A percentile compares a stretch with the other conserved stretches of the same genome.
These are phyloP conservation scores for Plagiodera versicolora DNA, from an alignment of 2,888 invertebrate species.

Conservation along the genomic window DNA sequence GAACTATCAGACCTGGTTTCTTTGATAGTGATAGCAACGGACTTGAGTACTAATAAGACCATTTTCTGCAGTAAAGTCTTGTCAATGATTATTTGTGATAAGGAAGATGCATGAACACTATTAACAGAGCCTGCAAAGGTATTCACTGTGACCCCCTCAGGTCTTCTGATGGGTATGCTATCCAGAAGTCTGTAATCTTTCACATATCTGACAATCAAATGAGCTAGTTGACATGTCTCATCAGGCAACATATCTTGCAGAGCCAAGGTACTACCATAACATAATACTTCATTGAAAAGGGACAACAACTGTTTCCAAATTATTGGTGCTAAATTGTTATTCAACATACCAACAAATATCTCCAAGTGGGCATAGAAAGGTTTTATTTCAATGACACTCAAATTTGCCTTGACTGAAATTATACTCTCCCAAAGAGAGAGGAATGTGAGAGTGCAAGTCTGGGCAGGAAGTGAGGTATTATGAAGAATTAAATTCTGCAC, in stretches of 20 bases:
- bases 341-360: conserved; percentile 71
- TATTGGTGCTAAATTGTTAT: conserved; percentile 74
- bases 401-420: conserved; percentile 87
- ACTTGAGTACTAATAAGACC: conserved; percentile 83
- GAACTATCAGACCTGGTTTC: conserved; percentile 84
- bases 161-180: conserved; percentile 51
- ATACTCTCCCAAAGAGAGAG: conserved; percentile 87
- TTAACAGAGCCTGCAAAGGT: conserved; percentile 53
- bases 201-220: conserved; percentile 81
- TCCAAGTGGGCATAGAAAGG: conserved; percentile 85
- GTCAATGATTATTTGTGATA: conserved; percentile 59
- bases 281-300: conserved; percentile 86
- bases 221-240: conserved; percentile 84
- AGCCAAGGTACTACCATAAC: conserved; percentile 88
- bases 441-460: conserved; percentile 78
- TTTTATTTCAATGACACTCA: conserved; percentile 86
- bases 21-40: conserved; percentile 86
- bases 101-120: conserved; percentile 44
- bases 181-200: conserved; percentile 80
- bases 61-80: conserved; percentile 83
- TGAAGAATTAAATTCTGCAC: conserved; percentile 63
- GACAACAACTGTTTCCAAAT: conserved; percentile 84
- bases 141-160: conserved; percentile 52
- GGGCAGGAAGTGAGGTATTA: conserved; percentile 64
- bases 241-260: conserved; percentile 85